These are phyloP conservation scores for Cephus cinctus DNA, from an alignment of 1,140 invertebrate genomes.

Conservation along the genomic window DNA sequence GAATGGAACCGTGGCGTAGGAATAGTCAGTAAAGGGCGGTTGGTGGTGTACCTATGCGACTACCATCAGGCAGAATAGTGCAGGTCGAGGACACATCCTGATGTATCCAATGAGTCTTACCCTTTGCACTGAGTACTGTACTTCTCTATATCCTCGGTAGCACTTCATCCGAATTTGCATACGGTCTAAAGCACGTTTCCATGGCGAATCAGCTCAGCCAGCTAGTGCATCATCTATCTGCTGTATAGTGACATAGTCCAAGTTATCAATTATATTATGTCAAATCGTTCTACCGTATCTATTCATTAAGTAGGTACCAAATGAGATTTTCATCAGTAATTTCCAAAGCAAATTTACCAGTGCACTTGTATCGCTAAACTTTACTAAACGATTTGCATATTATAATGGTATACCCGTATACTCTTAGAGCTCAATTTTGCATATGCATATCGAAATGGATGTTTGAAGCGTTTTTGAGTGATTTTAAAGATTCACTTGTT, in stretches of 20 bases:
- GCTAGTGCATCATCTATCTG: constrained; percentile 44
- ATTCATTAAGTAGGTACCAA: constrained; percentile 48
- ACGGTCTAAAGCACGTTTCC: constrained; percentile 43
- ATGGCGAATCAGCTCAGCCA: constrained; percentile 38
- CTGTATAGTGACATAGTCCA: constrained; percentile 20
- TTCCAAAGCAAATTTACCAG: constrained; percentile 30
- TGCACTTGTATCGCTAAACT: constrained; percentile 24
- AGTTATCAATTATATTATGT: constrained; percentile 31
- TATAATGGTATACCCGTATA: constrained; percentile 24
- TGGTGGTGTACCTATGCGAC: too few relatives aligned
- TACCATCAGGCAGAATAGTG: too few relatives aligned
- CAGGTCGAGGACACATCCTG: too few relatives aligned
- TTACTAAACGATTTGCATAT: constrained; percentile 48
- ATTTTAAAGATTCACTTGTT: too few relatives aligned
- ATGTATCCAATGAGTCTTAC: too few relatives aligned
- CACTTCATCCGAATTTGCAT: constrained; percentile 40
- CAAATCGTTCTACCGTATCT: constrained; percentile 39
- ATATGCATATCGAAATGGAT: too few relatives aligned
- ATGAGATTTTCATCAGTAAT: constrained; percentile 50
- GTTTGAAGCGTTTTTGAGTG: too few relatives aligned
- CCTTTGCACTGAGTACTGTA: too few relatives aligned
- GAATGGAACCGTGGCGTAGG: too few relatives aligned
- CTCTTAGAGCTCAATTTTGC: too few relatives aligned
- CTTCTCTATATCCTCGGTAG: too few relatives aligned
- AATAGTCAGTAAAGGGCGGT: too few relatives aligned